phyloP scores from a whole-genome alignment of 2,797 vertebrate species.

The Ambastaia sidthimunki region DNA sequence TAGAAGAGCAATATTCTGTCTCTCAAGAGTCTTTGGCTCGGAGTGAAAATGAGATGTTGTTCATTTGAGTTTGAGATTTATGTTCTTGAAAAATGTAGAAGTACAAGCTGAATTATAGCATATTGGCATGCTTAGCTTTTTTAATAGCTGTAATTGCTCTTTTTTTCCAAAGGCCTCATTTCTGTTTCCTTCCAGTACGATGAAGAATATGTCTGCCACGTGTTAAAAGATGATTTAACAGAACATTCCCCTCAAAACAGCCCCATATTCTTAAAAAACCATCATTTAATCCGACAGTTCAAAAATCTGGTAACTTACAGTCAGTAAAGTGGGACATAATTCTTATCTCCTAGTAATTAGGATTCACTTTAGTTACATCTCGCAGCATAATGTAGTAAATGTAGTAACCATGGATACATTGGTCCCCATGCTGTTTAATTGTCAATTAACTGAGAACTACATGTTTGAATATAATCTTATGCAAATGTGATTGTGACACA shows the following conservation, averaged over 20 bases:
- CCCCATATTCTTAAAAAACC: slow-evolving; percentile 47
- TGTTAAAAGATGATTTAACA: slow-evolving; percentile 64
- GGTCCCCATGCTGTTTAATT: slow-evolving; percentile 34
- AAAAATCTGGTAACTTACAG: slow-evolving; percentile 54
- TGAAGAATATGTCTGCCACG: slow-evolving; percentile 57
- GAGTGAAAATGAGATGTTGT: slow-evolving; percentile 61
- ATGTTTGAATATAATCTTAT: slow-evolving; percentile 35
- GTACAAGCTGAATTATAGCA: slow-evolving; percentile 65
- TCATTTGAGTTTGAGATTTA: slow-evolving; percentile 62
- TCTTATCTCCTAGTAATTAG: slow-evolving; percentile 48
- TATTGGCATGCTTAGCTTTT: slow-evolving; percentile 65
- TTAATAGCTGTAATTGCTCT: slow-evolving; percentile 64
- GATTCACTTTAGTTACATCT: slow-evolving; percentile 43
- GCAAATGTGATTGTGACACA: slow-evolving; percentile 31
- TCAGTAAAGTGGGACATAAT: slow-evolving; percentile 47
- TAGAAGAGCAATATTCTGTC: slow-evolving; percentile 58
- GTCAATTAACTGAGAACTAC: slow-evolving; percentile 16
- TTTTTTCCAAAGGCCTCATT: slow-evolving; percentile 57
- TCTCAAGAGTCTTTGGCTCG: slow-evolving; percentile 61
- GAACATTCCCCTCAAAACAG: slow-evolving; percentile 51
- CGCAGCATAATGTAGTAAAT: slow-evolving; percentile 28
- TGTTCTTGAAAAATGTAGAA: slow-evolving; percentile 62
- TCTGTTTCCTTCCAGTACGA: slow-evolving; percentile 57
- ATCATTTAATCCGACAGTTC: slow-evolving; percentile 55
- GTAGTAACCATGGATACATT: slow-evolving; percentile 32